Evolutionary conservation across 2,113 vertebrate genomes (phyloP).

Genomic region (Polyodon spathula): DNA sequence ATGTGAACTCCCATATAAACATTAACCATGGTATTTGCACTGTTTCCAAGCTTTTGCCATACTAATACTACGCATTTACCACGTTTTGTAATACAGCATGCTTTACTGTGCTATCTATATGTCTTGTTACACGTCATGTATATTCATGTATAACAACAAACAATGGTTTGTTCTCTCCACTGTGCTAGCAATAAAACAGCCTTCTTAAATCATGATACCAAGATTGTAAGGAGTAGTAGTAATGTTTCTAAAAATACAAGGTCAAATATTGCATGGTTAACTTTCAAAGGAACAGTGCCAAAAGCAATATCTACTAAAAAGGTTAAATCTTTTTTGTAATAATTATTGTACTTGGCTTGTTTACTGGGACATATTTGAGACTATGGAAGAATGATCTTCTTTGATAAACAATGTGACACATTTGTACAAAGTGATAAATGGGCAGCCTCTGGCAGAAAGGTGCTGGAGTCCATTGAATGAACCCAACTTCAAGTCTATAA

Average conservation of each 20-base stretch:
- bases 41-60: too few species aligned
- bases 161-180: neutral
- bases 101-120: too few species aligned
- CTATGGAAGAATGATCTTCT: slow-evolving; percentile 15
- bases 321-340: slow-evolving; percentile 13
- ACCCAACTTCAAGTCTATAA: slow-evolving; percentile 34
- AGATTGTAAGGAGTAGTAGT: too few species aligned
- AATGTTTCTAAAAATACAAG: too few species aligned
- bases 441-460: slow-evolving; percentile 27
- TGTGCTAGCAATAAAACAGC: neutral
- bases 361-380: slow-evolving; percentile 14
- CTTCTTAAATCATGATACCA: too few species aligned
- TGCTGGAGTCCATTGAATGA: slow-evolving; percentile 28
- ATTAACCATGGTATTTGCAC: too few species aligned
- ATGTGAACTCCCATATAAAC: too few species aligned
- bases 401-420: slow-evolving; percentile 36
- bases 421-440: slow-evolving; percentile 36
- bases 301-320: slow-evolving; percentile 2
- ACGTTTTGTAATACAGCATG: too few species aligned
- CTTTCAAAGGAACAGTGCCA: neutral
- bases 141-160: too few species aligned
- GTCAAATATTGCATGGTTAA: too few species aligned
- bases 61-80: too few species aligned
- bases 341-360: slow-evolving; percentile 6
- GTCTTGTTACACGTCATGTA: too few species aligned